Percentiles rank a stretch among this genome's conserved stretches.
Conservation (phyloP, 2,888 invertebrate species). For the Catocala nupta region DNA sequence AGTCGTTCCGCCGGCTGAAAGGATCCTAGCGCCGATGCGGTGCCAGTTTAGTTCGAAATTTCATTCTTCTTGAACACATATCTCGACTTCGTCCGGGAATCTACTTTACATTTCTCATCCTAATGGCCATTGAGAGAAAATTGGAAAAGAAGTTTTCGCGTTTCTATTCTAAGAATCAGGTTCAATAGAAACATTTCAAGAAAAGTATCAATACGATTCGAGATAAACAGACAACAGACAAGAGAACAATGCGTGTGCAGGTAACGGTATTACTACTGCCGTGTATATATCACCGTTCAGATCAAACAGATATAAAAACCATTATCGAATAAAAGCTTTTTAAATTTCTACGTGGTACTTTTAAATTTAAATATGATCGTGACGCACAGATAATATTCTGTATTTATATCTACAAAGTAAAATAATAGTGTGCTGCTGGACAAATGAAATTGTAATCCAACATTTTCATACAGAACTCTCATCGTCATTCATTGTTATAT, state of each 20-base stretch:
- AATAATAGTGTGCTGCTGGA: constrained; percentile 17
- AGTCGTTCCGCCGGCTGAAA: constrained; percentile 54
- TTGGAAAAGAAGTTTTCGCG: constrained; percentile 84
- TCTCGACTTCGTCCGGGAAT: constrained; percentile 83
- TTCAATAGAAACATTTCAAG: constrained; percentile 65
- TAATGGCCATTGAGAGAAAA: constrained; percentile 87
- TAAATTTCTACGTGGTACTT: constrained; percentile 8
- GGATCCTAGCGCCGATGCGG: constrained; percentile 60
- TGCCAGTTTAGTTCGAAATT: constrained; percentile 81
- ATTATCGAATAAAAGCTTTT: constrained; percentile 20
- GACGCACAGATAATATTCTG: background rate
- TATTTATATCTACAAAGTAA: constrained; percentile 1
- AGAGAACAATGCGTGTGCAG: constrained; percentile 46
- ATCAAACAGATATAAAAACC: constrained; percentile 36
- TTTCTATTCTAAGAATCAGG: constrained; percentile 70
- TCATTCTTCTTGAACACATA: constrained; percentile 85
- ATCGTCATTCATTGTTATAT: constrained; percentile 5
- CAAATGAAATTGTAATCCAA: constrained; percentile 8
- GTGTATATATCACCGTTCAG: constrained; percentile 32
- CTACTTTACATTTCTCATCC: constrained; percentile 87
- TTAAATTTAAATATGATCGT: constrained; percentile 12
- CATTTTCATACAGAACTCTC: constrained; percentile 2
- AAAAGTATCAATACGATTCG: constrained; percentile 63
- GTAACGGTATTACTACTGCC: constrained; percentile 33
- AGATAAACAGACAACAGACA: constrained; percentile 58